Evolutionary conservation across 2,888 invertebrate genomes (phyloP).

Genomic region (Dorcus hopei): DNA sequence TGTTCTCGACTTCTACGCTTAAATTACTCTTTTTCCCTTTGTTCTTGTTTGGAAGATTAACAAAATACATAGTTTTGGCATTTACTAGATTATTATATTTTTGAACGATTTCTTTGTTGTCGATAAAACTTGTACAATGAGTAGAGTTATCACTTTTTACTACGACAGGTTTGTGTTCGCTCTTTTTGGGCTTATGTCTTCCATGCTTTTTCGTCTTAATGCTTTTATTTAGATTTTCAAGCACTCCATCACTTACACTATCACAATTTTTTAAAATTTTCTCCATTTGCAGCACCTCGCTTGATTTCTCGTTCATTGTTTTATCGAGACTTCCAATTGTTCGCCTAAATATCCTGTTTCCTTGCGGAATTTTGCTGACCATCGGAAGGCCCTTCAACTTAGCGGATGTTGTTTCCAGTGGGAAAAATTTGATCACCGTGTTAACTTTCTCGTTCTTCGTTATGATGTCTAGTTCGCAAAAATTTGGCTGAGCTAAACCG

Average conservation of each 20-base stretch:
- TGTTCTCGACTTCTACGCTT: background rate
- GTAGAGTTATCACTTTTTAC: background rate
- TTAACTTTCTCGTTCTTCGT: conserved; percentile 14
- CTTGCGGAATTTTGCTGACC: background rate
- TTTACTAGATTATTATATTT: conserved; percentile 3
- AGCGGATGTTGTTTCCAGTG: conserved; percentile 1
- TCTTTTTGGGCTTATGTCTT: background rate
- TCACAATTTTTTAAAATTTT: background rate
- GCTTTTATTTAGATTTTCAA: background rate
- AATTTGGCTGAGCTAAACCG: conserved; percentile 9
- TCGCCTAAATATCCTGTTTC: background rate
- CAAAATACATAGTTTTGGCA: conserved; percentile 16
- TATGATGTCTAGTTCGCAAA: conserved; percentile 27
- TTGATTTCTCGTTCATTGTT: background rate
- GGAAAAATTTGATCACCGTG: background rate
- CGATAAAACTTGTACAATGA: background rate
- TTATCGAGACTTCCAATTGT: background rate
- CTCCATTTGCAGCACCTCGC: conserved; percentile 8
- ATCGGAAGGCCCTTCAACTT: conserved; percentile 9
- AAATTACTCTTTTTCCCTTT: conserved; percentile 2
- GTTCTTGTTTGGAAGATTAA: conserved; percentile 11
- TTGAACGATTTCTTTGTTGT: background rate
- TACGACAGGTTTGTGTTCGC: background rate
- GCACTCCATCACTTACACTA: background rate
- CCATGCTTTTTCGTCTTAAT: background rate